Percentiles rank a stretch among this genome's conserved stretches.
Conservation (phyloP, 2,797 vertebrate genomes). For the Cetoscarus ocellatus region DNA sequence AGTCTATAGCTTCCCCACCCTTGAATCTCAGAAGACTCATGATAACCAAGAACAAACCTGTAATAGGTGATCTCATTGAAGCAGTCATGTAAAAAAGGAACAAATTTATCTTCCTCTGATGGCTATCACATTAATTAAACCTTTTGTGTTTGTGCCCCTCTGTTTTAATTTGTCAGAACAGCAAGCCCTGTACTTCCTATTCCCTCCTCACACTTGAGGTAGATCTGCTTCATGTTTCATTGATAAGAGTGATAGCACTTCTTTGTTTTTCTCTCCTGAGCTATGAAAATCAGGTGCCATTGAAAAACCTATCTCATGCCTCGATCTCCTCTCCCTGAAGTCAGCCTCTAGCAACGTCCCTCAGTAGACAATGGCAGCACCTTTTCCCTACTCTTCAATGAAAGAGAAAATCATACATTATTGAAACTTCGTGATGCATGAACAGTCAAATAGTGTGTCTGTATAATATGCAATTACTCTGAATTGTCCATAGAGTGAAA, state of each 20-base stretch:
- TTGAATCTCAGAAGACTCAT: neutral
- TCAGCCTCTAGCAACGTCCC: slow-evolving; percentile 21
- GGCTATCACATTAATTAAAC: slow-evolving; percentile 33
- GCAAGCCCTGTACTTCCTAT: neutral
- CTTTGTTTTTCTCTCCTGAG: slow-evolving; percentile 28
- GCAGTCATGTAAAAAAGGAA: slow-evolving; percentile 8
- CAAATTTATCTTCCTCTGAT: slow-evolving; percentile 3
- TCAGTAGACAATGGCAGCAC: slow-evolving; percentile 58
- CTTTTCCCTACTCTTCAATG: slow-evolving; percentile 38
- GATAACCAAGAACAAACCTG: neutral
- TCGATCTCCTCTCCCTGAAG: slow-evolving; percentile 20
- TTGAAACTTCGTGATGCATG: slow-evolving; percentile 54
- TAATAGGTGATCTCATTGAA: slow-evolving; percentile 12
- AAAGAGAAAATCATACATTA: slow-evolving; percentile 55
- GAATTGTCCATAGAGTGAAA: slow-evolving; percentile 44
- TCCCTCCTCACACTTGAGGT: neutral
- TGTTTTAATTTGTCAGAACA: slow-evolving; percentile 10
- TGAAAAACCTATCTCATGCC: slow-evolving; percentile 35
- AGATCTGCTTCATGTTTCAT: slow-evolving; percentile 15
- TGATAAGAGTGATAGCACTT: slow-evolving; percentile 35
- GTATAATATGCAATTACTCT: slow-evolving; percentile 59
- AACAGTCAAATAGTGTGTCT: slow-evolving; percentile 33
- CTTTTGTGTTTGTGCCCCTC: neutral
- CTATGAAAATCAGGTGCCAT: slow-evolving; percentile 28
- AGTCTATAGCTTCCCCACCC: neutral